These are phyloP conservation scores for Malurus leucopterus DNA, from an alignment of 2,797 vertebrate genomes.

Conservation along the genomic window DNA sequence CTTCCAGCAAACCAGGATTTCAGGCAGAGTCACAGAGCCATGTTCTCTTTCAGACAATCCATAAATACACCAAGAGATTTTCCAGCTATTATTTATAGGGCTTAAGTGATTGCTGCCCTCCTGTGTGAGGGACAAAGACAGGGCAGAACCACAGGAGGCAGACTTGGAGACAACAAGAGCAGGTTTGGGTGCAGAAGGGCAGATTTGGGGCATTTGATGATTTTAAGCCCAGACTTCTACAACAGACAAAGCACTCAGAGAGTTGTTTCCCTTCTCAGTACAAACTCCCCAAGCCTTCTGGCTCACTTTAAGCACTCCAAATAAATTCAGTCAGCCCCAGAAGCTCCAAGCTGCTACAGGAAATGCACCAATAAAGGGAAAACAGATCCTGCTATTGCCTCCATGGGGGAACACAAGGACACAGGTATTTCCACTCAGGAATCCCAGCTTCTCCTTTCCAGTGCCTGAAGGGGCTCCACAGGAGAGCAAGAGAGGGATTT, in stretches of 20 bases:
- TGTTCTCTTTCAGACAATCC: neutral
- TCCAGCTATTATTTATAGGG: neutral
- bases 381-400: neutral
- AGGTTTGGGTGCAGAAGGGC: neutral
- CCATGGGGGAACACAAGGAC: neutral
- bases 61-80: neutral
- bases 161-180: neutral
- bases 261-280: neutral
- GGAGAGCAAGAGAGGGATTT: neutral
- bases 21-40: neutral
- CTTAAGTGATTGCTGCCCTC: neutral
- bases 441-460: fast-evolving
- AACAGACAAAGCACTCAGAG: neutral
- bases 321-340: neutral
- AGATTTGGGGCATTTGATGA: neutral
- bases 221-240: neutral
- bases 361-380: neutral
- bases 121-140: neutral
- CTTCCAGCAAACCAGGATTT: neutral
- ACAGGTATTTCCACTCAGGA: neutral
- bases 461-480: neutral
- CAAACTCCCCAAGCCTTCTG: neutral
- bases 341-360: neutral
- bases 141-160: neutral
- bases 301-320: neutral